Evolutionary conservation across 1,140 invertebrate genomes (phyloP).

Genomic region (Meloidogyne chitwoodi): DNA sequence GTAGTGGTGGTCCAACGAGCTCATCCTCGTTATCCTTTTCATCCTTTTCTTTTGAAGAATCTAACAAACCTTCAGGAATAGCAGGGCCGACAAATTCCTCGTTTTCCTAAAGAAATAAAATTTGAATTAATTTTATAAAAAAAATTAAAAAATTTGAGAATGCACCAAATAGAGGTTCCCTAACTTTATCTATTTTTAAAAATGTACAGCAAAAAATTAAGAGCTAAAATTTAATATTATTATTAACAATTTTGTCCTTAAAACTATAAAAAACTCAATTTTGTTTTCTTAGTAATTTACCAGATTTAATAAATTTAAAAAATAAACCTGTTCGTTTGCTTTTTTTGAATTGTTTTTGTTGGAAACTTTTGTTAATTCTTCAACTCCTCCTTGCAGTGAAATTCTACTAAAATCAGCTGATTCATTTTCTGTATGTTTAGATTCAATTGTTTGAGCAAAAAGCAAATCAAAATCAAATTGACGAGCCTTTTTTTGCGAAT

Average conservation of each 20-base stretch:
- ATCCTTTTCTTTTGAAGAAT: background rate
- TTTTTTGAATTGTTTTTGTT: background rate
- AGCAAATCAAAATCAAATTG: slow-evolving; percentile 39
- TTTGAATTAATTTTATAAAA: slow-evolving; percentile 5
- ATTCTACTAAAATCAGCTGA: slow-evolving; percentile 1
- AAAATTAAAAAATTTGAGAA: background rate
- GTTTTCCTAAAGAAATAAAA: background rate
- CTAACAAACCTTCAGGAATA: slow-evolving; percentile 13
- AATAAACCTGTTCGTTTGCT: background rate
- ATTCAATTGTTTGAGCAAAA: slow-evolving; percentile 35
- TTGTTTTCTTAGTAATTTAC: no score
- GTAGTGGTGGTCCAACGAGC: slow-evolving; percentile 40
- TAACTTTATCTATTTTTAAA: no score
- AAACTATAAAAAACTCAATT: no score
- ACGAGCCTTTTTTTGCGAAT: slow-evolving; percentile 33
- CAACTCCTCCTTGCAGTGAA: background rate
- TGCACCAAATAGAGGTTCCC: no score
- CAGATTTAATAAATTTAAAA: no score
- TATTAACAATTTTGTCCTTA: no score
- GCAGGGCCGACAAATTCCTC: slow-evolving; percentile 9
- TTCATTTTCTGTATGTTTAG: slow-evolving; percentile 15
- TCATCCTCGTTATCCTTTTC: slow-evolving; percentile 28
- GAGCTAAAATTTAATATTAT: no score
- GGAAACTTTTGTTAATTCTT: slow-evolving; percentile 1
- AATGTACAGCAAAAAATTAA: no score